phyloP scores from a whole-genome alignment of 2,888 invertebrate species.

The Caenorhabditis sulstoni region DNA sequence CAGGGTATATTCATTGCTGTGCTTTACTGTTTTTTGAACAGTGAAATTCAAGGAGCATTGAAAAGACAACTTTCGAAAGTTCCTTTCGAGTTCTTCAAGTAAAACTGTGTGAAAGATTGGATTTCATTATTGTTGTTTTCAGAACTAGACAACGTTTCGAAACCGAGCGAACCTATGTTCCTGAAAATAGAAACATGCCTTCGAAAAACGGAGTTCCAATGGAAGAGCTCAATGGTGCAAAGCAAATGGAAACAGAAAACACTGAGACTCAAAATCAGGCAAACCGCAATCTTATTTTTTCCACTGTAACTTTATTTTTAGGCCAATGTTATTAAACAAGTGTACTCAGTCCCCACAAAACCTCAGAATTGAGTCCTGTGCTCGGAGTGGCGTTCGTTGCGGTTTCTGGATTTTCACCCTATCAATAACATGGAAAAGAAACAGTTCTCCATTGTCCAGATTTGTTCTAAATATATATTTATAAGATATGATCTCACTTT shows the following conservation, averaged over 20 bases:
- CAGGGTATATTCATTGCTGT: slow-evolving; percentile 81
- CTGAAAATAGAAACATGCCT: slow-evolving; percentile 69
- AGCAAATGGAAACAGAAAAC: slow-evolving; percentile 22
- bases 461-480: no score
- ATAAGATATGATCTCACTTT: no score
- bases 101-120: not conserved
- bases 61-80: slow-evolving; percentile 77
- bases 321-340: slow-evolving; percentile 29
- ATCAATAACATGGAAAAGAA: no score
- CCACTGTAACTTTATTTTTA: not conserved
- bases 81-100: slow-evolving; percentile 72
- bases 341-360: slow-evolving; percentile 29
- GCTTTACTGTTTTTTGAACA: slow-evolving; percentile 78
- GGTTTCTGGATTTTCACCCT: no score
- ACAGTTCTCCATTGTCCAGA: no score
- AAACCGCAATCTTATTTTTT: no score
- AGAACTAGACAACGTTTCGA: slow-evolving; percentile 72
- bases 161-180: slow-evolving; percentile 78
- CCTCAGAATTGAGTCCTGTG: no score
- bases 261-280: slow-evolving; percentile 43
- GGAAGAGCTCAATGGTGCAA: slow-evolving; percentile 73
- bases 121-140: slow-evolving; percentile 43
- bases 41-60: slow-evolving; percentile 80
- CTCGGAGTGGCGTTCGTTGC: no score
- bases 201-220: slow-evolving; percentile 76